A percentile compares a stretch with the other conserved stretches of the same genome.
These are phyloP conservation scores for Archips crataeganus DNA, from an alignment of 2,888 invertebrate species.

Conservation along the genomic window DNA sequence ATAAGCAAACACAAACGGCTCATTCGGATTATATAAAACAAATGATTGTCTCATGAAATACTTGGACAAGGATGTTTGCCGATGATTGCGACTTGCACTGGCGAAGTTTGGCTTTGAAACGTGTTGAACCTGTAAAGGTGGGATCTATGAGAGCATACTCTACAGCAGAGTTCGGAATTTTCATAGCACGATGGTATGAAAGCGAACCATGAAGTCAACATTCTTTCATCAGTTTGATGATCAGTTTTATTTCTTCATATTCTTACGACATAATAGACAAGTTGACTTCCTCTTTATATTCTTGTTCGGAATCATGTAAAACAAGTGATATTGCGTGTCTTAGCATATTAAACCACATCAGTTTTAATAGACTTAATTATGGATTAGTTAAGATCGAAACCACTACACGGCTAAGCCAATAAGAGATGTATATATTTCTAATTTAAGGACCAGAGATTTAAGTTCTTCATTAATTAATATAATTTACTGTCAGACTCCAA, in stretches of 20 bases:
- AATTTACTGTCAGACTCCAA: too few species aligned
- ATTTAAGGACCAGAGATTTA: too few species aligned
- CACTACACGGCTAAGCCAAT: conserved; percentile 17
- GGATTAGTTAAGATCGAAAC: not conserved
- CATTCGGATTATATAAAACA: conserved; percentile 4
- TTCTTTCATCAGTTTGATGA: too few species aligned
- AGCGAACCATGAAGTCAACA: too few species aligned
- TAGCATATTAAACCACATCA: conserved; percentile 23
- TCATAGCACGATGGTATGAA: too few species aligned
- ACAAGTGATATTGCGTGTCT: conserved; percentile 38
- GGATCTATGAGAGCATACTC: too few species aligned
- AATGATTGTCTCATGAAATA: not conserved
- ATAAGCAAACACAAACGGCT: not conserved
- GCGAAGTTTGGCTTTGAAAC: too few species aligned
- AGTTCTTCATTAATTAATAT: too few species aligned
- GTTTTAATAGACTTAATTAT: conserved; percentile 41
- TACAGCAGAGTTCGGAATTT: too few species aligned
- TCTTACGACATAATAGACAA: not conserved
- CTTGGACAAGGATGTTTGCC: not conserved
- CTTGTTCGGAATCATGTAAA: conserved; percentile 14
- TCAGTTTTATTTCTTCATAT: too few species aligned
- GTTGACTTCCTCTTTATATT: not conserved
- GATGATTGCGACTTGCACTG: not conserved
- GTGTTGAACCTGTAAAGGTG: too few species aligned
- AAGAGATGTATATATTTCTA: not conserved